Conservation (phyloP, 2,888 invertebrate species). For the Cataglyphis albicans region DNA sequence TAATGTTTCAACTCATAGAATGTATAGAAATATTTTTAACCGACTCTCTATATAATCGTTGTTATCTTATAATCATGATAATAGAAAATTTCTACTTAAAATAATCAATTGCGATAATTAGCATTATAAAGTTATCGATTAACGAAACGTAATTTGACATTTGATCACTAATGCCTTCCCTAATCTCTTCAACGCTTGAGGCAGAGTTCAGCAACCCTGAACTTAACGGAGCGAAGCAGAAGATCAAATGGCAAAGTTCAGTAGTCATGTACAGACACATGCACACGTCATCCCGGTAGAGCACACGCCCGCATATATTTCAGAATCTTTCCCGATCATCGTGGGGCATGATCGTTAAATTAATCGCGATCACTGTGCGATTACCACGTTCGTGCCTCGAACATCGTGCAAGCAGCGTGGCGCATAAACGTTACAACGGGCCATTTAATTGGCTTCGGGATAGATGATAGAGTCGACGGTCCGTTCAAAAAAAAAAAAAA, state of each 20-base stretch:
- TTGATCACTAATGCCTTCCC: conserved; percentile 48
- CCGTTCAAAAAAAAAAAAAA: background rate
- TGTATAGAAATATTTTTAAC: conserved; percentile 4
- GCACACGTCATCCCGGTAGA: background rate
- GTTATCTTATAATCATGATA: conserved; percentile 4
- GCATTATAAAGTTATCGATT: conserved; percentile 56
- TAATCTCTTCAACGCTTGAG: conserved; percentile 49
- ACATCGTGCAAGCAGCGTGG: conserved; percentile 45
- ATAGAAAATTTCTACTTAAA: conserved; percentile 9
- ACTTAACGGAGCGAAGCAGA: conserved; percentile 54
- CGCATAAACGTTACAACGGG: conserved; percentile 62
- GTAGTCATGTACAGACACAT: conserved; percentile 28
- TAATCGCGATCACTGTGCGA: conserved; percentile 62
- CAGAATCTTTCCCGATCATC: conserved; percentile 58
- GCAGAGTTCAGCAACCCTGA: conserved; percentile 58
- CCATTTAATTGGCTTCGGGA: conserved; percentile 66
- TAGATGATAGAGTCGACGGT: conserved; percentile 27
- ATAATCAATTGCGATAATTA: background rate
- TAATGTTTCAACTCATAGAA: background rate
- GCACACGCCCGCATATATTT: conserved; percentile 33
- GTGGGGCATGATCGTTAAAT: conserved; percentile 62
- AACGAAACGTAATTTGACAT: conserved; percentile 50
- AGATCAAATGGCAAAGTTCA: conserved; percentile 58
- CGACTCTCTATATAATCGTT: background rate
- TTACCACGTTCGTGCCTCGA: conserved; percentile 66